Evolutionary conservation across 2,888 invertebrate species (phyloP).

Genomic region (Azorinus chamasolen): DNA sequence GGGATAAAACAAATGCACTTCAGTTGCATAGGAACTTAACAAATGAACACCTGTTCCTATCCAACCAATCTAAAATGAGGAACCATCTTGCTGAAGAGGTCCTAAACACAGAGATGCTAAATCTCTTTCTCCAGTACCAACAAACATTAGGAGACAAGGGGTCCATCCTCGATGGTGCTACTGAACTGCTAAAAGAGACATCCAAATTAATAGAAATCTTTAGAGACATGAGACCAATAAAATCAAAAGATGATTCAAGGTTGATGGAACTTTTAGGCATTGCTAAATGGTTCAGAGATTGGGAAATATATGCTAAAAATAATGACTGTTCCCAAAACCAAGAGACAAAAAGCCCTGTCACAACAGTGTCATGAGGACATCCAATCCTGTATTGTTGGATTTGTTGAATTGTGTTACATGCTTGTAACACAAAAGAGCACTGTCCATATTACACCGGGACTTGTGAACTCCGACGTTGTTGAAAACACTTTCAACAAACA

Average conservation of each 20-base stretch:
- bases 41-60: slow-evolving; percentile 36
- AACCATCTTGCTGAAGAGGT: slow-evolving; percentile 40
- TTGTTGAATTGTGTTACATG: not conserved
- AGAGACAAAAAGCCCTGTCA: not conserved
- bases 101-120: slow-evolving; percentile 30
- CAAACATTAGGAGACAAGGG: slow-evolving; percentile 4
- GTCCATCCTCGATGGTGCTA: slow-evolving; percentile 13
- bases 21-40: slow-evolving; percentile 28
- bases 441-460: slow-evolving; percentile 29
- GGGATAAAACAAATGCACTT: slow-evolving; percentile 31
- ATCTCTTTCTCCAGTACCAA: slow-evolving; percentile 27
- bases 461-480: slow-evolving; percentile 42
- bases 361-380: not conserved
- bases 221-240: not conserved
- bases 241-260: not conserved
- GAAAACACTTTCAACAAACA: slow-evolving; percentile 50
- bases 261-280: not conserved
- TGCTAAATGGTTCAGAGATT: not conserved
- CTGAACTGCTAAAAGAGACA: not conserved
- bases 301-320: not conserved
- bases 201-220: not conserved
- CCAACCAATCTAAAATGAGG: slow-evolving; percentile 27
- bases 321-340: too few relatives aligned
- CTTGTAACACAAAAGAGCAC: not conserved
- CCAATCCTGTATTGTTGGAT: slow-evolving; percentile 7